Conservation (phyloP, 2,797 vertebrate genomes). For the Anomalospiza imberbis region DNA sequence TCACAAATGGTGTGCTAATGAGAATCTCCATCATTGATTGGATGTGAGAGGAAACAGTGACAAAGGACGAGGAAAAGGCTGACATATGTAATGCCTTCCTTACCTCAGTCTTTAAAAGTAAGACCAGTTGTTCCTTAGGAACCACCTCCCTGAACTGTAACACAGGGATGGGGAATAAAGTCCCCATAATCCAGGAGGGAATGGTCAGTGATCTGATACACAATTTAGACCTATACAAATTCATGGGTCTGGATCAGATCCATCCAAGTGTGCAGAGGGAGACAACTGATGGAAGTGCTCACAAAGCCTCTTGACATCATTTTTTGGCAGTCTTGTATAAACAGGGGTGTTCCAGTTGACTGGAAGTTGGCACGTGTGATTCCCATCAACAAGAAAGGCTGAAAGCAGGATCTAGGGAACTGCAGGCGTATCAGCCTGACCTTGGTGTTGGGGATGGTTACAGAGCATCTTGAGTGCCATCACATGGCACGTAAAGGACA, state of each 20-base stretch:
- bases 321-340: neutral
- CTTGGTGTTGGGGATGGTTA: no score
- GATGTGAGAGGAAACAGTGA: neutral
- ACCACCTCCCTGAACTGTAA: neutral
- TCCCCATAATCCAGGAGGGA: neutral
- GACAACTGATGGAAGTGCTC: neutral
- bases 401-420: neutral
- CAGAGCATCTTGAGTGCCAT: neutral
- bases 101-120: neutral
- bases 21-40: neutral
- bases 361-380: neutral
- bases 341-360: neutral
- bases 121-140: neutral
- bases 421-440: fast-evolving
- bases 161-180: neutral
- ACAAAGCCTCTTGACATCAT: neutral
- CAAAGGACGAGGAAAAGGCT: neutral
- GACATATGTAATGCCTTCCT: neutral
- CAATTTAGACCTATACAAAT: neutral
- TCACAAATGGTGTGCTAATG: neutral
- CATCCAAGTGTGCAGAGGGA: neutral
- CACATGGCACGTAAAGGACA: neutral
- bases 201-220: neutral
- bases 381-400: neutral
- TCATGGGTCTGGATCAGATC: neutral